Base-by-base conservation (phyloP, 1,140 invertebrate species). In the Metaphire vulgaris region DNA sequence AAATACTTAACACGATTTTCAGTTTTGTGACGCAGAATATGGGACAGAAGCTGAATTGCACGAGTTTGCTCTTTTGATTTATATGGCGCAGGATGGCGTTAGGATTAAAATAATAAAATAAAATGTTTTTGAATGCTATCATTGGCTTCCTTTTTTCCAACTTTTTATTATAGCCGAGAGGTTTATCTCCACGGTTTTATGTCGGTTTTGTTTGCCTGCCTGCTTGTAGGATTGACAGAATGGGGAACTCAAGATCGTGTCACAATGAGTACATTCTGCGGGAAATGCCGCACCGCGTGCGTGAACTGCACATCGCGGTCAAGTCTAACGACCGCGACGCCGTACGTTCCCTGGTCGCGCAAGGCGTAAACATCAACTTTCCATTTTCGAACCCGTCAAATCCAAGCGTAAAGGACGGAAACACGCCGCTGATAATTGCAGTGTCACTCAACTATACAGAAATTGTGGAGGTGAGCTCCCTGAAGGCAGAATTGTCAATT, bases 361-460 rank as follows among this genome's bases (percentile, higher is more conserved):
- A 82, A 34, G 82, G 83, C 21, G 83, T 82, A 28, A 83, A 86
- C 73, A 77, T 86, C 21, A 85, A 86, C 77, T 85, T 84, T 73
- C 85, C 85, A 6, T 86, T 84, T 83, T 83, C 81, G 73, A 85
- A 85, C 72, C 83, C 84, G 0, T 79, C 82, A 33, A 82, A 85
- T 14, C 84, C 84, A 2, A 84, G 83, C 79, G 81, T 86, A 12
- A 86, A 86, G 72, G 85, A 86, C 73, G 85, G 85, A 41, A 84
- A 82, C 15, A 86, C 85, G 1, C 85, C 85, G 16, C 79, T 86
- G 1, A 79, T 85, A 32, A 82, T 83, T 71, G 84, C 85, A 30
- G 85, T 86, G 0, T 86, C 85, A 1, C 80, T 86, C 2, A 86
- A 86, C 74, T 82, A 85, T 82, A 83, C 83, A 32, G 84, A 86